Evolutionary conservation across 2,113 vertebrate species (phyloP).

Genomic region (Chionomys nivalis): DNA sequence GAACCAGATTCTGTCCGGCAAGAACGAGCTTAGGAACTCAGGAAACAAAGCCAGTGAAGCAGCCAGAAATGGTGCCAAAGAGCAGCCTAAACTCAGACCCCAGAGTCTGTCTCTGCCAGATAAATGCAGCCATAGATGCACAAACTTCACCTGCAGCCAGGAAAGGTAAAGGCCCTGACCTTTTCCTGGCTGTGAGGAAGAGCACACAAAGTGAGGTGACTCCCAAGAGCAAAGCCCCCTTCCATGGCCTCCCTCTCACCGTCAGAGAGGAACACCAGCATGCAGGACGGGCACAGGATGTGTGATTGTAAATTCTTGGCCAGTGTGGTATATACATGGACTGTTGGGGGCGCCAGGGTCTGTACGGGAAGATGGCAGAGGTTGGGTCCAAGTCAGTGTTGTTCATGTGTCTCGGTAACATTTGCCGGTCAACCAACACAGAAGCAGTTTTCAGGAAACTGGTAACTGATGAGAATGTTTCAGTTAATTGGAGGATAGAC

Average conservation of each 20-base stretch:
- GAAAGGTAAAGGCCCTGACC: not conserved
- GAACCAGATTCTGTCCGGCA: not conserved
- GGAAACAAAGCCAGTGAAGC: not conserved
- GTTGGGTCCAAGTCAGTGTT: no score
- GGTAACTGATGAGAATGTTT: constrained; percentile 89
- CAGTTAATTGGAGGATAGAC: constrained; percentile 97
- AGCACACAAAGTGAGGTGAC: not conserved
- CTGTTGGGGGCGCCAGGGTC: no score
- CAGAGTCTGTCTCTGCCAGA: not conserved
- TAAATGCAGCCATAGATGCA: not conserved
- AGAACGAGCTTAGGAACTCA: not conserved
- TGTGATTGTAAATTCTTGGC: not conserved
- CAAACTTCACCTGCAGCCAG: not conserved
- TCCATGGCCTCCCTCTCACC: not conserved
- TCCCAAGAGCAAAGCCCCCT: not conserved
- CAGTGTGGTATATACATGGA: not conserved
- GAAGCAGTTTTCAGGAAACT: constrained; percentile 97
- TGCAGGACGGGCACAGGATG: not conserved
- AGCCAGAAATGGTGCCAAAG: not conserved
- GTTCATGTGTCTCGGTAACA: constrained; percentile 87
- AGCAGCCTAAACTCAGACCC: not conserved
- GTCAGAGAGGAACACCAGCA: no score
- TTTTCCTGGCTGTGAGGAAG: not conserved
- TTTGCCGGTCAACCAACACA: constrained; percentile 97
- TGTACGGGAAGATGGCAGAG: no score